phyloP scores from a whole-genome alignment of 1,140 invertebrate genomes.

The Tetranychus cinnabarinus region DNA sequence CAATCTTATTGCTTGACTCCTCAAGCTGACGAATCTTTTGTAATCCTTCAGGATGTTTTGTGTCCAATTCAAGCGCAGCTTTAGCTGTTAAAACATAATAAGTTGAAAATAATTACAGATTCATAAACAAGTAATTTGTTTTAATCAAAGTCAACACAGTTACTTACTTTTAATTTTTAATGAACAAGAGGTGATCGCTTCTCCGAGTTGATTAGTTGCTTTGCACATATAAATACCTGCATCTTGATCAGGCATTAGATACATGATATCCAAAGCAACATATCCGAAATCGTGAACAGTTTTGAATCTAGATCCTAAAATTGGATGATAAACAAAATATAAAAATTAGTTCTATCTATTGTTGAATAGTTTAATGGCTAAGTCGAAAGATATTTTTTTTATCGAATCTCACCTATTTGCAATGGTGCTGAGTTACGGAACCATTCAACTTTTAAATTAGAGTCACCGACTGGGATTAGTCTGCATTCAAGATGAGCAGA shows the following conservation, averaged over 20 bases:
- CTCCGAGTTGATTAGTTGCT: slow-evolving; percentile 26
- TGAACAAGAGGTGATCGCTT: slow-evolving; percentile 25
- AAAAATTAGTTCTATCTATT: background rate
- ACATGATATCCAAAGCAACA: slow-evolving; percentile 69
- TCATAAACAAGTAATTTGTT: background rate
- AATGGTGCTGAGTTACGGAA: slow-evolving; percentile 56
- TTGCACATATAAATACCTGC: slow-evolving; percentile 44
- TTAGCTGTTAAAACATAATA: background rate
- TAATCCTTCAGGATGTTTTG: slow-evolving; percentile 50
- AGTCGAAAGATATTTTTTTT: slow-evolving; percentile 40
- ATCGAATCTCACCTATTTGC: slow-evolving; percentile 34
- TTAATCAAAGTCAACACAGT: background rate
- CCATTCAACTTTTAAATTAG: slow-evolving; percentile 84
- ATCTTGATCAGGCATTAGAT: slow-evolving; percentile 64
- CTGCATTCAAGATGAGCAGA: slow-evolving; percentile 77
- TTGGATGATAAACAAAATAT: background rate
- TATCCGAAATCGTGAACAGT: slow-evolving; percentile 90
- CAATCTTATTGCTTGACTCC: background rate
- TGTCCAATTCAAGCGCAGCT: slow-evolving; percentile 16
- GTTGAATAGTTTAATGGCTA: background rate
- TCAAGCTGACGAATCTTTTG: slow-evolving; percentile 32
- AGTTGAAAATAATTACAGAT: background rate
- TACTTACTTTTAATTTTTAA: background rate
- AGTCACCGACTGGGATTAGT: slow-evolving; percentile 76
- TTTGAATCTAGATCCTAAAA: slow-evolving; percentile 56